Percentiles rank a stretch among this genome's conserved stretches.
Evolutionary conservation across 2,888 invertebrate genomes (phyloP).

Genomic region (Microctonus brassicae): DNA sequence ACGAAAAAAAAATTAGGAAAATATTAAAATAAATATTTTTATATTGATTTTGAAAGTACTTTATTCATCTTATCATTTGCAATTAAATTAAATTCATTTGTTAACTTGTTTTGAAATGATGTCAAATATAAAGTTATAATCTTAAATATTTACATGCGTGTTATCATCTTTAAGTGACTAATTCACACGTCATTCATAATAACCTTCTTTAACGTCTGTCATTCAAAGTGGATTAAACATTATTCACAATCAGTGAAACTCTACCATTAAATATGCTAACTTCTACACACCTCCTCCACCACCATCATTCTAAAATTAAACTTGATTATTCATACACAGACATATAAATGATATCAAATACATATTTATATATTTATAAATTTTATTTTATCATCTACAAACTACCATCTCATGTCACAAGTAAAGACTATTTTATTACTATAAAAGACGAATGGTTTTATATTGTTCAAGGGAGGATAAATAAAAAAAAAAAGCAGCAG

Average conservation of each 20-base stretch:
- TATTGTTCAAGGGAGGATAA: background rate
- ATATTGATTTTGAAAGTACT: too few species aligned
- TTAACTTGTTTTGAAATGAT: background rate
- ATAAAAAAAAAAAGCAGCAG: background rate
- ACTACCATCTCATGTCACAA: background rate
- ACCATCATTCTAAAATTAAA: background rate
- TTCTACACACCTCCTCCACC: background rate
- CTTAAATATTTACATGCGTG: background rate
- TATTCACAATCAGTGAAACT: too few species aligned
- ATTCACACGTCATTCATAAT: background rate
- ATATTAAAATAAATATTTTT: too few species aligned
- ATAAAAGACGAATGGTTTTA: background rate
- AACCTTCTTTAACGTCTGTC: background rate
- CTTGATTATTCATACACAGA: too few species aligned
- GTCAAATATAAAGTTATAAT: background rate
- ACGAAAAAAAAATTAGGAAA: too few species aligned
- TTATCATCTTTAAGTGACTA: background rate
- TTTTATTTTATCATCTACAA: background rate
- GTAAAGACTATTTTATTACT: constrained; percentile 4
- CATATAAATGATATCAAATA: too few species aligned
- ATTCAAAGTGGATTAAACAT: background rate
- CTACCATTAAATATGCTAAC: too few species aligned
- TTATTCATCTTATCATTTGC: too few species aligned
- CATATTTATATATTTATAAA: too few species aligned
- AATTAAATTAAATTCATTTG: too few species aligned